Percentiles rank a stretch among this genome's conserved stretches.
phyloP scores from a whole-genome alignment of 2,888 invertebrate species.

The Leucania comma region DNA sequence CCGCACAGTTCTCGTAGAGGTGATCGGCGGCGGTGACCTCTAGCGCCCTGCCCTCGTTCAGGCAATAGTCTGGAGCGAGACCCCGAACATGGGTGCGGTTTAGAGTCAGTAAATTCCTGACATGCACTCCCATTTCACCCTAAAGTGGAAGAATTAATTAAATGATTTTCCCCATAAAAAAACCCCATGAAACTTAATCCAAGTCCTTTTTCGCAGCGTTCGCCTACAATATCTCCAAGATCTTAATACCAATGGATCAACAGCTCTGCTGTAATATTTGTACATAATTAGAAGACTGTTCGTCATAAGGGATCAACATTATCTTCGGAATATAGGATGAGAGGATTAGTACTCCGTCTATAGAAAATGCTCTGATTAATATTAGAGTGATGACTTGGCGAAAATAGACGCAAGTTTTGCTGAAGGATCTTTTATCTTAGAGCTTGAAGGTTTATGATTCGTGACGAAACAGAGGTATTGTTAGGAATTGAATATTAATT shows the following conservation, averaged over 20 bases:
- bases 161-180: too few relatives aligned
- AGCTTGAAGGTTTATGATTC: constrained; percentile 24
- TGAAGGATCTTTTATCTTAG: constrained; percentile 26
- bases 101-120: too few relatives aligned
- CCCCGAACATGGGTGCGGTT: too few relatives aligned
- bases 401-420: constrained; percentile 24
- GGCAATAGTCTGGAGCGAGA: too few relatives aligned
- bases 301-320: constrained; percentile 47
- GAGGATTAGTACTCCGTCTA: constrained; percentile 40
- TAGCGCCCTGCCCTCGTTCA: too few relatives aligned
- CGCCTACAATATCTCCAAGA: not conserved
- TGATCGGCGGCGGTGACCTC: too few relatives aligned
- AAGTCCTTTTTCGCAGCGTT: not conserved
- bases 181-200: not conserved
- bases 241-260: constrained; percentile 36
- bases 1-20: too few relatives aligned
- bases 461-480: constrained; percentile 22
- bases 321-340: constrained; percentile 27
- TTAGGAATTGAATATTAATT: not conserved
- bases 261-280: constrained; percentile 32
- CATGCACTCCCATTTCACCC: too few relatives aligned
- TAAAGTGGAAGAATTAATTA: too few relatives aligned
- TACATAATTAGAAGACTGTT: constrained; percentile 38
- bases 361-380: constrained; percentile 58
- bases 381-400: constrained; percentile 39